phyloP scores from a whole-genome alignment of 1,140 invertebrate genomes.

The Drosophila neocordata region DNA sequence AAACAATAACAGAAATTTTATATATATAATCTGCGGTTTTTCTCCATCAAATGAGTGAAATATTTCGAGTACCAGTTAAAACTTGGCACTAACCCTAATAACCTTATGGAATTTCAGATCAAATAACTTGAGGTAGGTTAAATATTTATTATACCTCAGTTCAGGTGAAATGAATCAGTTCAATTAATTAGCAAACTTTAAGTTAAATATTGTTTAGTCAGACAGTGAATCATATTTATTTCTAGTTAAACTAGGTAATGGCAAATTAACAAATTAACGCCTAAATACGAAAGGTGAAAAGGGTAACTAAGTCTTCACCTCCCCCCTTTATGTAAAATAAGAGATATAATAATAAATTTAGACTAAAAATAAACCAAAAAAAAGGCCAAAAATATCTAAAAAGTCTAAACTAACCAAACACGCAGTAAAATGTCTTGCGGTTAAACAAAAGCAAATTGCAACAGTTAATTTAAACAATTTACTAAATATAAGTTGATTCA shows the following conservation, averaged over 20 bases:
- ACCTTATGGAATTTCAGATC: neutral
- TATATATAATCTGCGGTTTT: neutral
- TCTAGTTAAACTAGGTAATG: neutral
- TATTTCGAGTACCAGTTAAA: neutral
- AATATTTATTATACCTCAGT: too few relatives aligned
- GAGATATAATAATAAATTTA: neutral
- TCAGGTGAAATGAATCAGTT: neutral
- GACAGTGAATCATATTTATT: neutral
- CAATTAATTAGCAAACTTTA: neutral
- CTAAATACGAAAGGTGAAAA: neutral
- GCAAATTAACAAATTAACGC: conserved; percentile 3
- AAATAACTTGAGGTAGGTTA: conserved; percentile 5
- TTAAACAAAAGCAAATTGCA: neutral
- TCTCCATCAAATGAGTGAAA: neutral
- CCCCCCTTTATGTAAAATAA: neutral
- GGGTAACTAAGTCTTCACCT: too few relatives aligned
- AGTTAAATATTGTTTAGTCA: neutral
- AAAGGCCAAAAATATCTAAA: neutral
- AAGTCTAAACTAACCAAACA: neutral
- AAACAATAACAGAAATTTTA: neutral
- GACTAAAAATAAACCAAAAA: neutral
- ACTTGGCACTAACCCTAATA: neutral
- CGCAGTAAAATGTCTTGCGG: neutral
- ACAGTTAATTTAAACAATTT: neutral
- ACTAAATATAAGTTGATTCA: neutral